Percentiles rank a stretch among this genome's conserved stretches.
phyloP scores from a whole-genome alignment of 1,140 invertebrate genomes.

The Hycleus phaleratus region DNA sequence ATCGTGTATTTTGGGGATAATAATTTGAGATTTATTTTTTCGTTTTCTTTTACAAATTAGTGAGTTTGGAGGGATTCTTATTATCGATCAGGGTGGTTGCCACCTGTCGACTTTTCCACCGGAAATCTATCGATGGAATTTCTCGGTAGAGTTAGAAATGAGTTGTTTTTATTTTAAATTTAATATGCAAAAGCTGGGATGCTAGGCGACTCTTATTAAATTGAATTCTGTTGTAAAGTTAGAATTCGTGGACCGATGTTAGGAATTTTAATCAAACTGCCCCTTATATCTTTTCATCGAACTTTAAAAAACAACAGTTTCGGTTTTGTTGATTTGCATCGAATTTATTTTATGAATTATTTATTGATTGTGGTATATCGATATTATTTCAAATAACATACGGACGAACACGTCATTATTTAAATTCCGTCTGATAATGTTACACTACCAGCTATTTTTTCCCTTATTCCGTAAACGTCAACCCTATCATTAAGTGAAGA shows the following conservation, averaged over 20 bases:
- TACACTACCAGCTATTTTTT: background rate
- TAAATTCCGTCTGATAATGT: background rate
- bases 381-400: background rate
- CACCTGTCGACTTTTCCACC: no score
- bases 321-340: conserved; percentile 23
- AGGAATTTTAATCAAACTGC: conserved; percentile 36
- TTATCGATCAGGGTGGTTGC: no score
- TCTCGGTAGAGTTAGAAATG: background rate
- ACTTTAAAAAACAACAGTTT: conserved; percentile 16
- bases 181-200: conserved; percentile 6
- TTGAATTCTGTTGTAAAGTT: conserved; percentile 21
- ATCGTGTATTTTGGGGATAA: no score
- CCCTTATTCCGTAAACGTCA: background rate
- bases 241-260: conserved; percentile 11
- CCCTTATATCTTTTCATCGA: conserved; percentile 24
- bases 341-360: conserved; percentile 20
- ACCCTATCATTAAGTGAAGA: background rate
- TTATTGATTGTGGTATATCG: conserved; percentile 11
- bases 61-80: no score
- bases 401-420: background rate
- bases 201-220: conserved; percentile 8
- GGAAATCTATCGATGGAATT: no score
- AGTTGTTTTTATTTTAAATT: background rate
- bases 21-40: no score
- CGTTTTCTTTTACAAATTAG: no score